phyloP scores from a whole-genome alignment of 2,113 vertebrate genomes.

The Ranitomeya imitator region DNA sequence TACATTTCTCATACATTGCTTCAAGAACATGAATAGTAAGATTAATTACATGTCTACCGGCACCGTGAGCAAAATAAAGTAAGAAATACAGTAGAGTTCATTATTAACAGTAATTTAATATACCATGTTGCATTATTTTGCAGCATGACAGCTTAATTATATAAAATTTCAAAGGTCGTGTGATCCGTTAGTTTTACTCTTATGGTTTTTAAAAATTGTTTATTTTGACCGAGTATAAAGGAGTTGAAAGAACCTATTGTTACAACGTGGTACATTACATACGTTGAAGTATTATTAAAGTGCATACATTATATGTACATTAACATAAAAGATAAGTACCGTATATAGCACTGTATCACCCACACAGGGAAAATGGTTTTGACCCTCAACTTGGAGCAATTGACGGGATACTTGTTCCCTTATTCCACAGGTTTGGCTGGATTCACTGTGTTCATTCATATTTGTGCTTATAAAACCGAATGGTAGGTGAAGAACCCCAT shows the following conservation, averaged over 20 bases:
- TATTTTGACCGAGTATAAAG: not conserved
- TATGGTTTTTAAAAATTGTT: not conserved
- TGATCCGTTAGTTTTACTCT: not conserved
- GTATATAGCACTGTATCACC: not conserved
- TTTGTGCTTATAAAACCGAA: not conserved
- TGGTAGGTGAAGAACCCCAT: not conserved
- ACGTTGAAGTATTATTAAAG: too few species aligned
- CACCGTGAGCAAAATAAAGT: conserved; percentile 15
- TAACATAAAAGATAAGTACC: not conserved
- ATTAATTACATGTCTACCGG: conserved; percentile 44
- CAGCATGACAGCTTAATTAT: not conserved
- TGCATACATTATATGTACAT: not conserved
- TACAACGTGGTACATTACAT: not conserved
- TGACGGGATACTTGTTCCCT: too few species aligned
- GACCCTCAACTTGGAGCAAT: too few species aligned
- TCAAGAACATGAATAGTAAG: conserved; percentile 37
- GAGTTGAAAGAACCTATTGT: not conserved
- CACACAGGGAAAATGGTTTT: not conserved
- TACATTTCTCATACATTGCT: conserved; percentile 49
- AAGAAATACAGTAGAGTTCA: conserved; percentile 6
- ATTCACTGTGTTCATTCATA: not conserved
- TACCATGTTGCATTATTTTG: not conserved
- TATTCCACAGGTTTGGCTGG: too few species aligned
- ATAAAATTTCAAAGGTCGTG: not conserved
- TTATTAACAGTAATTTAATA: not conserved